These are phyloP conservation scores for Tromatobia lineatoria DNA, from an alignment of 2,888 invertebrate species.

Conservation along the genomic window DNA sequence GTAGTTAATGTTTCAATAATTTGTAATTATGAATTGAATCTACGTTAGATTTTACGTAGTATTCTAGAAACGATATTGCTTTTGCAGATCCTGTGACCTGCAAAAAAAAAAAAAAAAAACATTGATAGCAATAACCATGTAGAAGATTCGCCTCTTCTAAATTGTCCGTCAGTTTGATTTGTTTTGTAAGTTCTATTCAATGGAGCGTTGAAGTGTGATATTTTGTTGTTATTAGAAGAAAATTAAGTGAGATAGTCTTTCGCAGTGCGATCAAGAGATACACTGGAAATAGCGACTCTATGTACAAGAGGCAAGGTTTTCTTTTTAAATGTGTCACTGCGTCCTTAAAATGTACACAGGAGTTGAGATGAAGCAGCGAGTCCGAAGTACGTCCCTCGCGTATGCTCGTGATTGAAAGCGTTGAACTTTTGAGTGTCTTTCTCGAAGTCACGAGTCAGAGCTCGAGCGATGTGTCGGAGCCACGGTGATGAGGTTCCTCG, in stretches of 20 bases:
- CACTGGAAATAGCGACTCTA: not conserved
- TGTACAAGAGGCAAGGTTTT: constrained; percentile 21
- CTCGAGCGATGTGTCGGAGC: constrained; percentile 81
- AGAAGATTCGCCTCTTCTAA: not conserved
- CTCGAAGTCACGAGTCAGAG: constrained; percentile 76
- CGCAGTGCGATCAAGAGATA: not conserved
- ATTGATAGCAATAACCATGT: too few species aligned
- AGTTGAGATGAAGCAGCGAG: constrained; percentile 12
- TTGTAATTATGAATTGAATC: too few species aligned
- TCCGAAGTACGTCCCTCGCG: constrained; percentile 44
- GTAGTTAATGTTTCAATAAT: too few species aligned
- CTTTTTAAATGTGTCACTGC: constrained; percentile 5
- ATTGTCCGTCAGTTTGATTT: not conserved
- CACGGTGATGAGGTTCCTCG: constrained; percentile 79
- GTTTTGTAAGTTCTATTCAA: not conserved
- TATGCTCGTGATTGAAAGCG: constrained; percentile 41
- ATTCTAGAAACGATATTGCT: too few species aligned
- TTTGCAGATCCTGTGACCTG: too few species aligned
- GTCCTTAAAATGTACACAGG: not conserved
- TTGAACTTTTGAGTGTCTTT: constrained; percentile 44
- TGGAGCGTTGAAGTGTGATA: not conserved
- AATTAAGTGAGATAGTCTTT: not conserved
- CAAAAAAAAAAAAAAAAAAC: too few species aligned
- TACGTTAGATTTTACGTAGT: not conserved
- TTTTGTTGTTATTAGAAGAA: not conserved